A percentile compares a stretch with the other conserved stretches of the same genome.
Evolutionary conservation across 1,140 invertebrate genomes (phyloP).

Genomic region (Cephus cinctus): DNA sequence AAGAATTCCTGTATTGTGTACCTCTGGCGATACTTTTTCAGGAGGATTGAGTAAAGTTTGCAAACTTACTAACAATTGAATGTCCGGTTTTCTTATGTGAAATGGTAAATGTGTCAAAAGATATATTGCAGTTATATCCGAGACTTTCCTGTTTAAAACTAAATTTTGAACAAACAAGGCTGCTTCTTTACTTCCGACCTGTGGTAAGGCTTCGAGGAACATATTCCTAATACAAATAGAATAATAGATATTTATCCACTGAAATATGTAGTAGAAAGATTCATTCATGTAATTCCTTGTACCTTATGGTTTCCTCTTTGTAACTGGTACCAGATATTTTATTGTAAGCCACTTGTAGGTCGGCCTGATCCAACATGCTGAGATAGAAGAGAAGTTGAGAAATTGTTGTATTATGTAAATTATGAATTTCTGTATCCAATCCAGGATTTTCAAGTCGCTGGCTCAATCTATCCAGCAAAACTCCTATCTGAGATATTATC

Average conservation of each 20-base stretch:
- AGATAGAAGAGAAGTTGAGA: constrained; percentile 47
- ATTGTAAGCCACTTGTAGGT: constrained; percentile 43
- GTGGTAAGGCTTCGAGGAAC: constrained; percentile 71
- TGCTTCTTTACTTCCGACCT: constrained; percentile 65
- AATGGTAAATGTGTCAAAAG: constrained; percentile 62
- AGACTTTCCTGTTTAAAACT: constrained; percentile 61
- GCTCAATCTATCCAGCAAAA: constrained; percentile 46
- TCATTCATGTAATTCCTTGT: not conserved
- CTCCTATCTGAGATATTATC: constrained; percentile 34
- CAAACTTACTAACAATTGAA: constrained; percentile 56
- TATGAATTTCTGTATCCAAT: constrained; percentile 43
- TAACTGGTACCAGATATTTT: constrained; percentile 52
- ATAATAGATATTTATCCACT: not conserved
- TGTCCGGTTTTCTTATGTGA: constrained; percentile 58
- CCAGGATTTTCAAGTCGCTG: constrained; percentile 51
- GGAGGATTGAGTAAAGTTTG: constrained; percentile 56
- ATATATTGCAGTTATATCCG: constrained; percentile 58
- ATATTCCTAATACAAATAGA: constrained; percentile 57
- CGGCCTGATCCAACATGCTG: constrained; percentile 37
- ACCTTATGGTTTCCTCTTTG: constrained; percentile 52
- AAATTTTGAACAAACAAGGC: constrained; percentile 65
- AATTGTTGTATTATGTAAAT: constrained; percentile 52
- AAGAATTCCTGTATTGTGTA: constrained; percentile 66
- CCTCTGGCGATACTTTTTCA: constrained; percentile 49
- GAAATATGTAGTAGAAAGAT: constrained; percentile 1